Evolutionary conservation across 2,113 vertebrate species (phyloP).

Genomic region (Rattus rattus): DNA sequence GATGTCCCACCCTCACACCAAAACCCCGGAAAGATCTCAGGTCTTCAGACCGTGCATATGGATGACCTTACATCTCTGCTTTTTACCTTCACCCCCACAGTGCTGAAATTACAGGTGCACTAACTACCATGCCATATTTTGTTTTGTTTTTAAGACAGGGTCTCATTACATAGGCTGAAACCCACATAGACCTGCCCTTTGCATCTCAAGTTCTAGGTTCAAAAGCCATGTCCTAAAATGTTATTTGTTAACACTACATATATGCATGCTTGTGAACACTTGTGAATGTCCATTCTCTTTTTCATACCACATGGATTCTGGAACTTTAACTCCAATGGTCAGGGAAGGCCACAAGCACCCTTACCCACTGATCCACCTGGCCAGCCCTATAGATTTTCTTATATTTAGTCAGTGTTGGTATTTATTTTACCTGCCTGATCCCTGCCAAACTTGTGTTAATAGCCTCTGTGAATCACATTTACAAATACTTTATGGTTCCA

Average conservation of each 20-base stretch:
- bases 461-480: constrained; percentile 44
- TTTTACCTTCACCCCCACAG: not conserved
- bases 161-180: not conserved
- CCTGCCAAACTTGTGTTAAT: constrained; percentile 15
- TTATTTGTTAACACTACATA: not conserved
- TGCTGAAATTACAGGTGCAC: not conserved
- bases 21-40: too few species aligned
- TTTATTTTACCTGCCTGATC: constrained; percentile 16
- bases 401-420: not conserved
- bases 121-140: not conserved
- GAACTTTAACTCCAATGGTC: not conserved
- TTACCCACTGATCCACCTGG: not conserved
- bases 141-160: not conserved
- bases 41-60: not conserved
- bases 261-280: not conserved
- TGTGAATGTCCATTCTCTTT: not conserved
- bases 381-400: not conserved
- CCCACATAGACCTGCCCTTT: not conserved
- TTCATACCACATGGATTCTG: not conserved
- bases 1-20: too few species aligned
- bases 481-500: not conserved
- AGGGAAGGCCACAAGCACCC: not conserved
- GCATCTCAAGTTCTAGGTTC: not conserved
- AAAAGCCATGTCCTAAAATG: not conserved
- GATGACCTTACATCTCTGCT: not conserved